Percentiles rank a stretch among this genome's conserved stretches.
Evolutionary conservation across 2,797 vertebrate species (phyloP).

Genomic region (Sebastolobus alascanus): DNA sequence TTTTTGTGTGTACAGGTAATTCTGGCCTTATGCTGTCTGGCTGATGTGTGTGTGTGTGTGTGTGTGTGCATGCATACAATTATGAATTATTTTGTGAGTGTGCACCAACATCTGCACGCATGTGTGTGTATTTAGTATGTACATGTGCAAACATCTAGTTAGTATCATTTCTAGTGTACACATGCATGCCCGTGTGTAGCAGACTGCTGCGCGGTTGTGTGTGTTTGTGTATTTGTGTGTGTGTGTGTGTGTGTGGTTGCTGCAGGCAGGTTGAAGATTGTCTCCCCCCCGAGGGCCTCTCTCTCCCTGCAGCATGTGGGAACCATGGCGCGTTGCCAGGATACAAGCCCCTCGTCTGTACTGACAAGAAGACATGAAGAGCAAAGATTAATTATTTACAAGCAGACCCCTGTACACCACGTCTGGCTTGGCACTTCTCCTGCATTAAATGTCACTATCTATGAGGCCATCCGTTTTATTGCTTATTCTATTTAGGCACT

Average conservation of each 20-base stretch:
- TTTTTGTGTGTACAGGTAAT: constrained; percentile 39
- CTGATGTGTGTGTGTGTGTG: not conserved
- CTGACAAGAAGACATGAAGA: constrained; percentile 93
- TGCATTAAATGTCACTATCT: constrained; percentile 89
- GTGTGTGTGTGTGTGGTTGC: constrained; percentile 53
- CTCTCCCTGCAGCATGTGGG: constrained; percentile 90
- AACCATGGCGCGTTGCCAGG: constrained; percentile 91
- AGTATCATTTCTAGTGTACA: constrained; percentile 41
- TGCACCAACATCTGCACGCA: constrained; percentile 18
- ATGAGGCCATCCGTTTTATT: constrained; percentile 85
- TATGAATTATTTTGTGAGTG: constrained; percentile 32
- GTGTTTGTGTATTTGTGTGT: constrained; percentile 21
- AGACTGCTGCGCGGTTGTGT: constrained; percentile 24
- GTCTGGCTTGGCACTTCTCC: constrained; percentile 90
- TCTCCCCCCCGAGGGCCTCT: constrained; percentile 89
- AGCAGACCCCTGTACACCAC: constrained; percentile 90
- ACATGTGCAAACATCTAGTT: constrained; percentile 66
- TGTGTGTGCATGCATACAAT: not conserved
- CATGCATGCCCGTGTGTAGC: constrained; percentile 36
- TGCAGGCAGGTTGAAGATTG: constrained; percentile 88
- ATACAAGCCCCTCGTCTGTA: constrained; percentile 92
- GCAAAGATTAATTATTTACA: constrained; percentile 94
- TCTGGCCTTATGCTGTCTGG: constrained; percentile 4
- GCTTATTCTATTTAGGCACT: constrained; percentile 80
- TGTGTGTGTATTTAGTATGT: constrained; percentile 44